These are phyloP conservation scores for Myiozetetes cayanensis DNA, from an alignment of 2,113 vertebrate genomes.

Conservation along the genomic window DNA sequence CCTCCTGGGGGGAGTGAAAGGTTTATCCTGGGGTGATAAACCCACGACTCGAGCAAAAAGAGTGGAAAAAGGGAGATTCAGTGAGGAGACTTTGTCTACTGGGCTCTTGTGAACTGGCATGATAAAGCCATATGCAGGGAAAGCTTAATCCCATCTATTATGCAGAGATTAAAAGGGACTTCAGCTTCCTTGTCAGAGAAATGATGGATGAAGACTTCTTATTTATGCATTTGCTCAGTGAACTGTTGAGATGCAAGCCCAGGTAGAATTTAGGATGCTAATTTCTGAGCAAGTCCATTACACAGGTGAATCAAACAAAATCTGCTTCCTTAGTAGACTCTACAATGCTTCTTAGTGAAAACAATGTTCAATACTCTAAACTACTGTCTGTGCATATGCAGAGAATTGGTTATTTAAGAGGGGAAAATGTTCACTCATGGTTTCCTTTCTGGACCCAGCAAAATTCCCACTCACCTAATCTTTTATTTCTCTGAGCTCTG, in stretches of 20 bases:
- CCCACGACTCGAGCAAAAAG: neutral
- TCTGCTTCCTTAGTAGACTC: neutral
- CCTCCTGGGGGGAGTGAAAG: neutral
- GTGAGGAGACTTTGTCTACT: neutral
- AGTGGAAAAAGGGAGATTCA: neutral
- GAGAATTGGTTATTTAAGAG: neutral
- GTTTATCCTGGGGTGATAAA: neutral
- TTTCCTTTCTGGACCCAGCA: neutral
- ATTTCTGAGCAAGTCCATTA: slow-evolving; percentile 38
- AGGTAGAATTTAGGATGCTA: neutral
- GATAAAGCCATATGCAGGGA: neutral
- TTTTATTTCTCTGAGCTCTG: neutral
- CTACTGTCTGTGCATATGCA: neutral
- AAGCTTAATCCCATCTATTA: slow-evolving; percentile 48
- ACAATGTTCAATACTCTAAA: neutral
- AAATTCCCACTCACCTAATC: neutral
- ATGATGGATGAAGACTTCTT: slow-evolving; percentile 48
- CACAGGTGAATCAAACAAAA: neutral
- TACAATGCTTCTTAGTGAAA: neutral
- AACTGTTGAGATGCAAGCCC: slow-evolving; percentile 23
- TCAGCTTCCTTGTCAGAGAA: slow-evolving; percentile 7
- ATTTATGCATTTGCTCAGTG: slow-evolving; percentile 31
- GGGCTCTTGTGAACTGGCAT: neutral
- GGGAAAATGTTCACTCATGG: neutral
- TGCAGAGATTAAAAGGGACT: slow-evolving; percentile 52